Evolutionary conservation across 2,888 invertebrate genomes (phyloP).

Genomic region (Bunonema sp.): DNA sequence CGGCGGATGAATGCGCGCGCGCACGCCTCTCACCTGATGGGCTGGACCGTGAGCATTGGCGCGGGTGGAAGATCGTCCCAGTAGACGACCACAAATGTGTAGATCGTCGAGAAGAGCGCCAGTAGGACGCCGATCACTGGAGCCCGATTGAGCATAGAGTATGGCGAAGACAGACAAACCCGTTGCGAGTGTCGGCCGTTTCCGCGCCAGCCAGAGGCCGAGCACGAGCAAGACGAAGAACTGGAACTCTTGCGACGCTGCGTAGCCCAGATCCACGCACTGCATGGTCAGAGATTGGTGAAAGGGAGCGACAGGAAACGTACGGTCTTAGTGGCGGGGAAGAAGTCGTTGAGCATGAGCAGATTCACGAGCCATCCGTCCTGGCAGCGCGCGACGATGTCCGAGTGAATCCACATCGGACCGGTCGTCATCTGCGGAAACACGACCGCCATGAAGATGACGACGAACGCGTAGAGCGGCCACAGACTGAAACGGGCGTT

Average conservation of each 20-base stretch:
- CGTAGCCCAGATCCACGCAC: constrained; percentile 37
- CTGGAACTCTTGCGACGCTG: constrained; percentile 36
- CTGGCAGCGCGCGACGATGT: constrained; percentile 24
- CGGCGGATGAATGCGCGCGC: neutral
- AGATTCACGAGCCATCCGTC: constrained; percentile 39
- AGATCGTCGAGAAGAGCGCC: neutral
- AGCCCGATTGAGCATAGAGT: no score
- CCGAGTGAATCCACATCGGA: constrained; percentile 41
- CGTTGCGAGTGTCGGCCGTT: neutral
- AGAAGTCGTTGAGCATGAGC: constrained; percentile 42
- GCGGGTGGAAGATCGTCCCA: constrained; percentile 15
- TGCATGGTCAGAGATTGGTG: constrained; percentile 6
- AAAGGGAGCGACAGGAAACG: neutral
- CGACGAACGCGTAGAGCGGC: constrained; percentile 30
- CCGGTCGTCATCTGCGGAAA: constrained; percentile 29
- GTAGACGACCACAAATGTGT: constrained; percentile 7
- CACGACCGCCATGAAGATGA: constrained; percentile 25
- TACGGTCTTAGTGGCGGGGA: constrained; percentile 27
- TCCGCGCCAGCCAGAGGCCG: constrained; percentile 13
- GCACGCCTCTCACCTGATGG: constrained; percentile 9
- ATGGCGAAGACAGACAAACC: neutral
- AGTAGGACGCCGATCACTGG: no score
- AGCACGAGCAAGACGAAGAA: constrained; percentile 21
- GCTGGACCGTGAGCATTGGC: constrained; percentile 21
- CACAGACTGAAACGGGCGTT: constrained; percentile 17